Percentiles rank a stretch among this genome's conserved stretches.
These are phyloP conservation scores for Plodia interpunctella DNA, from an alignment of 1,140 invertebrate species.

Conservation along the genomic window DNA sequence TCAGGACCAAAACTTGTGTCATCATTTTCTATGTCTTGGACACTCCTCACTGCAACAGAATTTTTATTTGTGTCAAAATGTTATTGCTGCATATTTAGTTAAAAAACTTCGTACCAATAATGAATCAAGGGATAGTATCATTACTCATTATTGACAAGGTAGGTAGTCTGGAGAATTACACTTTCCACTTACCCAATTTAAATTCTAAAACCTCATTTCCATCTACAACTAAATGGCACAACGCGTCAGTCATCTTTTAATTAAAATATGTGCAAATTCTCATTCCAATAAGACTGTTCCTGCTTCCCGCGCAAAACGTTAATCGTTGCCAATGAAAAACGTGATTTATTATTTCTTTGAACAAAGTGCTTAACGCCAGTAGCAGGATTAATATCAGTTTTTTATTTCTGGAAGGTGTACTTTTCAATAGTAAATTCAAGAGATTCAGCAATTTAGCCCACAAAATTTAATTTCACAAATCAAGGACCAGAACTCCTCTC, in stretches of 20 bases:
- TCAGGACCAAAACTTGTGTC: constrained; percentile 86
- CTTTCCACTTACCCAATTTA: constrained; percentile 83
- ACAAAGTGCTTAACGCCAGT: background rate
- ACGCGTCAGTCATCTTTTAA: constrained; percentile 65
- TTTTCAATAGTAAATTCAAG: background rate
- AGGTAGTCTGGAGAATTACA: too few relatives aligned
- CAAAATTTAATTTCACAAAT: background rate
- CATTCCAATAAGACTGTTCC: constrained; percentile 23
- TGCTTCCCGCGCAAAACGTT: constrained; percentile 60
- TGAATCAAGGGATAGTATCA: too few relatives aligned
- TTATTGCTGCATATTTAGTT: constrained; percentile 6
- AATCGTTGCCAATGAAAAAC: constrained; percentile 6
- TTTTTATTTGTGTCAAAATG: too few relatives aligned
- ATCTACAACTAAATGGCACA: constrained; percentile 81
- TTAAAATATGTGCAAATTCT: constrained; percentile 14
- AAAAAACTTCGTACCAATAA: too few relatives aligned
- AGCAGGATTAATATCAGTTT: background rate
- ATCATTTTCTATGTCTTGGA: constrained; percentile 85
- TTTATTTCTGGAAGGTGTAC: too few relatives aligned
- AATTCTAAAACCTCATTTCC: constrained; percentile 87
- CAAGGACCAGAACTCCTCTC: background rate
- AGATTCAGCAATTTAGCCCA: background rate
- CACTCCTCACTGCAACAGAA: constrained; percentile 78
- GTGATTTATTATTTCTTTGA: constrained; percentile 1
- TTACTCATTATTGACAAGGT: too few relatives aligned